A percentile compares a stretch with the other conserved stretches of the same genome.
phyloP scores from a whole-genome alignment of 2,888 invertebrate species.

The Euspilapteryx auroguttella region DNA sequence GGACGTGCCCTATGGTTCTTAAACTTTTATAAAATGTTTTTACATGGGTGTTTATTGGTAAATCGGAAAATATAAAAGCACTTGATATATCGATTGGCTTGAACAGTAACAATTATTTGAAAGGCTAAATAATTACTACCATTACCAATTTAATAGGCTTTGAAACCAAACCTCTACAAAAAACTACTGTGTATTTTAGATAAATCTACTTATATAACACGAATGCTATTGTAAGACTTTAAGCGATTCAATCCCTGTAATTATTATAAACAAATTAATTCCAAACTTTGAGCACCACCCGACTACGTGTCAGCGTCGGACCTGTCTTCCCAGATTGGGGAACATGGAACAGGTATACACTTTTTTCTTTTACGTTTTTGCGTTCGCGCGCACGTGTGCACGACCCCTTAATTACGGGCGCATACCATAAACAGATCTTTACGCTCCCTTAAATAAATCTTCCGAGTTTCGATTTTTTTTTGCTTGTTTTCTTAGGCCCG shows the following conservation, averaged over 20 bases:
- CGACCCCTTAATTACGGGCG: constrained; percentile 59
- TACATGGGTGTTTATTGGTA: background rate
- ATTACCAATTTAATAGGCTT: too few relatives aligned
- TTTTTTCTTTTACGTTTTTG: constrained; percentile 51
- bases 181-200: too few relatives aligned
- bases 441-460: constrained; percentile 62
- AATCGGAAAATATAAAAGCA: constrained; percentile 9
- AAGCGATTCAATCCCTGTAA: too few relatives aligned
- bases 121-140: too few relatives aligned
- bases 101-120: too few relatives aligned
- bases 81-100: too few relatives aligned
- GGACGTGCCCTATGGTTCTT: constrained; percentile 23
- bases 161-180: too few relatives aligned
- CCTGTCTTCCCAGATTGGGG: constrained; percentile 44
- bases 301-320: constrained; percentile 50
- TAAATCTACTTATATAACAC: too few relatives aligned
- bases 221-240: too few relatives aligned
- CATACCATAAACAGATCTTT: constrained; percentile 63
- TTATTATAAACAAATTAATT: too few relatives aligned
- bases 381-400: constrained; percentile 51
- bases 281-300: constrained; percentile 26
- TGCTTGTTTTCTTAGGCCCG: constrained; percentile 45
- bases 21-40: constrained; percentile 24
- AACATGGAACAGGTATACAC: constrained; percentile 46
- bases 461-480: constrained; percentile 30